Evolutionary conservation across 2,888 invertebrate genomes (phyloP), one percentile per base, ranked within the genome.

Genomic region (Leptopilina myrica): DNA sequence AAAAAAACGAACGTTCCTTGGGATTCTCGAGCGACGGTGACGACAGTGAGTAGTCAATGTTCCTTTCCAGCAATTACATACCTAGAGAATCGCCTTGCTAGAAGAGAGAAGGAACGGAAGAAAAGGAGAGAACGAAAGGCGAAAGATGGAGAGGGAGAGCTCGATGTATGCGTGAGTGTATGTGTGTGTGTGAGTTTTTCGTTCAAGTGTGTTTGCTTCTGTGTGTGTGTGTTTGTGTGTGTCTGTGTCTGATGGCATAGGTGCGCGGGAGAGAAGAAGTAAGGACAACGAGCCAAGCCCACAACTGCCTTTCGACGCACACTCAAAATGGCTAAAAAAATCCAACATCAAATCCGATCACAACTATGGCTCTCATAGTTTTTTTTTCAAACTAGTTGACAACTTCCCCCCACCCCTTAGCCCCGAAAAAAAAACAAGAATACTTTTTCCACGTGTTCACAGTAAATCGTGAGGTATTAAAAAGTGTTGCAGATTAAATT

Each of bases 21-120:
- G 76, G 65, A n/a, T 49, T n/a, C 66, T 64, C 64, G 56, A 76
- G 76, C 79, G 77, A 77, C 81, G 78, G 78, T 76, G 75, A 78
- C 82, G 80, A 80, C 67, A 82, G 82, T 82, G 82, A 80, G 82
- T 82, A 82, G 46, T 77, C 56, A 73, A n/a, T 73, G 73, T 73
- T 56, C 73, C 56, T 73, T 73, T 73, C 56, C 26, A 73, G 73
- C 73, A 73, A 73, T 73, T 73, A 73, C 73, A 53, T 73, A 73
- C 73, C 73, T 73, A 73, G 73, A 73, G 73, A 73, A 73, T 73
- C 73, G 73, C 73, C 73, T 73, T 75, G 26, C 40, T 49, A 67
- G 79, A 78, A 64, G 80, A 64, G 80, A 78, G 79, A 77, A 62
- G 46, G 59, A 56, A 20, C 62, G 73, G 8, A 33, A 56, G 75